These are phyloP conservation scores for Teleopsis dalmanni DNA, from an alignment of 1,140 invertebrate genomes.

Conservation along the genomic window DNA sequence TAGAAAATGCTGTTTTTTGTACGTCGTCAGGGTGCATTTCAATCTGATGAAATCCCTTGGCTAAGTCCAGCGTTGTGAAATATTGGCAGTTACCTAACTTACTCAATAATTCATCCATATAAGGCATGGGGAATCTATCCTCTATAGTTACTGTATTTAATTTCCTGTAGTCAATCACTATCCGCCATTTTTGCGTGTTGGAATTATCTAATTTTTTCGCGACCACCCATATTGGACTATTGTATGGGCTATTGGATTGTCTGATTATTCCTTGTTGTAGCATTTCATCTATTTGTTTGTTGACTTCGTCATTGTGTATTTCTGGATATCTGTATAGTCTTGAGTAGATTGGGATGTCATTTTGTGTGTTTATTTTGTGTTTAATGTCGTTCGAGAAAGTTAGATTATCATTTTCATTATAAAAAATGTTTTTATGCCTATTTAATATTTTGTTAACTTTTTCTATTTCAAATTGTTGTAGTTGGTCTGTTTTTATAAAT, in stretches of 20 bases:
- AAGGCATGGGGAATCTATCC: too few species aligned
- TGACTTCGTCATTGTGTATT: slow-evolving; percentile 20
- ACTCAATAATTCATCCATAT: too few species aligned
- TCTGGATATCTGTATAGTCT: slow-evolving; percentile 28
- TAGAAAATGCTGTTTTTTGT: too few species aligned
- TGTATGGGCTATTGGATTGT: slow-evolving; percentile 13
- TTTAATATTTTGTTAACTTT: too few species aligned
- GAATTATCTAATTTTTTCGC: slow-evolving; percentile 11
- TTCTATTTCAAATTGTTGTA: too few species aligned
- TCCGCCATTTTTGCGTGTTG: slow-evolving; percentile 20
- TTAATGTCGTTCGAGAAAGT: slow-evolving; percentile 17
- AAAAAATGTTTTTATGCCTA: slow-evolving; percentile 17
- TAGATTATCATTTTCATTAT: slow-evolving; percentile 19
- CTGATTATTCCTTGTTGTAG: slow-evolving; percentile 13
- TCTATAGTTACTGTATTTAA: too few species aligned
- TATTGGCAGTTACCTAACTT: too few species aligned
- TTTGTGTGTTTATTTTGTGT: slow-evolving; percentile 21
- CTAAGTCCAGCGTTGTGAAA: too few species aligned
- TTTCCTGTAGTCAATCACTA: too few species aligned
- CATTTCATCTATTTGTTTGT: slow-evolving; percentile 18
- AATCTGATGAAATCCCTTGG: too few species aligned
- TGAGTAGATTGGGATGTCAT: slow-evolving; percentile 17
- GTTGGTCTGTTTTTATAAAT: too few species aligned
- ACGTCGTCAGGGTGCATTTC: too few species aligned
- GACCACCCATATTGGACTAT: slow-evolving; percentile 21